These are phyloP conservation scores for Sminthopsis crassicaudata DNA, from an alignment of 2,113 vertebrate species.

Conservation along the genomic window DNA sequence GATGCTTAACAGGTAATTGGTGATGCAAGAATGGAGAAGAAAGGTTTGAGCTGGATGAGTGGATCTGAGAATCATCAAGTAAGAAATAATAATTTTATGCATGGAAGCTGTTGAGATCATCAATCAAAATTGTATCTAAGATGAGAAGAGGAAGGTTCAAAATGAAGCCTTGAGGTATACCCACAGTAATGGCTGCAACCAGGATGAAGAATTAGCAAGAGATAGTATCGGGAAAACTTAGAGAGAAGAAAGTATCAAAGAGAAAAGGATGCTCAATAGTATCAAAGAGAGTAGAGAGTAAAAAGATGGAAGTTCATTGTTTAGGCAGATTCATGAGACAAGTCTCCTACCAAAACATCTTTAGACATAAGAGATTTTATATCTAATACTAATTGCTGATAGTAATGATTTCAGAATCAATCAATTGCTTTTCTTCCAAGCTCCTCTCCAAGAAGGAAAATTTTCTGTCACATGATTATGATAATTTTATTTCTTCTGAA, in stretches of 20 bases:
- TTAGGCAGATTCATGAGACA: not conserved
- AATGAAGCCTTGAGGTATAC: not conserved
- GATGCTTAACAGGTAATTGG: not conserved
- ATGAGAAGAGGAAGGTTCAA: not conserved
- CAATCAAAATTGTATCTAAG: not conserved
- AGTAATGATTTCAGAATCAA: not conserved
- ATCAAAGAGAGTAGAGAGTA: not conserved
- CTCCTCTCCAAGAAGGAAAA: not conserved
- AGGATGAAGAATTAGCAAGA: not conserved
- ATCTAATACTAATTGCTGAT: rapidly evolving
- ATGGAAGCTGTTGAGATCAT: not conserved
- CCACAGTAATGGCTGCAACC: not conserved
- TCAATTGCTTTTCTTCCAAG: not conserved
- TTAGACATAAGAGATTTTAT: not conserved
- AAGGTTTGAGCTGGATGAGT: not conserved
- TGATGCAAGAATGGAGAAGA: not conserved
- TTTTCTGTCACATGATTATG: too few relatives aligned
- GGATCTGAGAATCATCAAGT: not conserved
- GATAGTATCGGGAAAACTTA: not conserved
- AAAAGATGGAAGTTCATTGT: not conserved
- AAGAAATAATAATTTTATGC: not conserved
- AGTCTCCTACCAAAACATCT: not conserved
- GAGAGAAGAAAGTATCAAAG: not conserved
- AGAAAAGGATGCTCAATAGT: not conserved
- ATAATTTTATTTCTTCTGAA: too few relatives aligned